Conservation (phyloP, 2,888 invertebrate genomes). For the Ennomos erosarius region DNA sequence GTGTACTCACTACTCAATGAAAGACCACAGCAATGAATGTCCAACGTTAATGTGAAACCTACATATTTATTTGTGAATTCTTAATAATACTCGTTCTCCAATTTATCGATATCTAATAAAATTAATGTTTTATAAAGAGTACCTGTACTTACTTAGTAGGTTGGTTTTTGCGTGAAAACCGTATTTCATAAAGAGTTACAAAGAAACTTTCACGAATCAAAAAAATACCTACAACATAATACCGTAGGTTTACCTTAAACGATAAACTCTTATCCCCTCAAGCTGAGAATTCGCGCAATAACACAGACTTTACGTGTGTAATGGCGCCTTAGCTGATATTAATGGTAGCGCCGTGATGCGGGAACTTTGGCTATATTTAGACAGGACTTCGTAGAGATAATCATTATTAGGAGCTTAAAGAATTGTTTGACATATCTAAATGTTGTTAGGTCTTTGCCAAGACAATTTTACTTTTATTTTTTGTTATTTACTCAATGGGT, state of each 20-base stretch:
- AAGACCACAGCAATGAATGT: conserved; percentile 54
- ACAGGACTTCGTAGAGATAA: conserved; percentile 8
- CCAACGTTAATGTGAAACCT: conserved; percentile 53
- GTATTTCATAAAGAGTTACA: no score
- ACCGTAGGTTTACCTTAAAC: conserved; percentile 13
- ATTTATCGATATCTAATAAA: no score
- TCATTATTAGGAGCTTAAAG: conserved; percentile 13
- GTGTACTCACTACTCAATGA: conserved; percentile 47
- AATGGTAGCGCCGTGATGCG: conserved; percentile 16
- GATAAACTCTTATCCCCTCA: conserved; percentile 17
- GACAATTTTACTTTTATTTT: no score
- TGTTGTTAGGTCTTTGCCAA: no score
- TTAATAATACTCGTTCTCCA: not conserved
- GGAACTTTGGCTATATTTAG: conserved; percentile 4
- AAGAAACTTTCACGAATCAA: conserved; percentile 2
- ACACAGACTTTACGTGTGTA: conserved; percentile 24
- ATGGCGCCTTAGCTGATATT: conserved; percentile 19
- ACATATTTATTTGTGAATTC: conserved; percentile 45
- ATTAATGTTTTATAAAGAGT: no score
- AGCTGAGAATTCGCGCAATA: conserved; percentile 15
- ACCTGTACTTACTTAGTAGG: no score
- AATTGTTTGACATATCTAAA: conserved; percentile 2
- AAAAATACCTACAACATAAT: conserved; percentile 1
- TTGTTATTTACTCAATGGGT: no score
- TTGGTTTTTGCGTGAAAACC: no score